Percentiles rank a stretch among this genome's conserved stretches.
Conservation (phyloP, 2,888 invertebrate genomes). For the Terebella lapidaria region DNA sequence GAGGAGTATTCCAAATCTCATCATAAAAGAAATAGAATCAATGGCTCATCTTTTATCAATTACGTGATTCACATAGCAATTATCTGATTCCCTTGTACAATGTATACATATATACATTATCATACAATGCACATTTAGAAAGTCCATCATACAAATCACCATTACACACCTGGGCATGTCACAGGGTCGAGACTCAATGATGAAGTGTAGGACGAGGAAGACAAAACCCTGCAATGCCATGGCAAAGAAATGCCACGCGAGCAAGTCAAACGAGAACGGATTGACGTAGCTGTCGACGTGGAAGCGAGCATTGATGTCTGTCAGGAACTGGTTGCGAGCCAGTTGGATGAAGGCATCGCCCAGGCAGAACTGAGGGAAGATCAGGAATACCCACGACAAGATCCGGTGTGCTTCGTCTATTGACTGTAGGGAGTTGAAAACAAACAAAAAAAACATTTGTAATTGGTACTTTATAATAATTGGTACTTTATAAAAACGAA, state of each 20-base stretch:
- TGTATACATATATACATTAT: too few species aligned
- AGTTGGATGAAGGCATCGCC: conserved; percentile 76
- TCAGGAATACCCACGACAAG: conserved; percentile 69
- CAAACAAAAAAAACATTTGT: background rate
- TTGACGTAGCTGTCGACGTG: conserved; percentile 31
- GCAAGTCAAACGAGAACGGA: conserved; percentile 60
- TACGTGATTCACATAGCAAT: too few species aligned
- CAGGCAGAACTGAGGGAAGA: conserved; percentile 81
- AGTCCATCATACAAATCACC: background rate
- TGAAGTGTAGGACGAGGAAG: conserved; percentile 59
- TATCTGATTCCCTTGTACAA: too few species aligned
- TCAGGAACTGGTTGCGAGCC: conserved; percentile 63
- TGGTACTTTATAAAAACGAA: too few species aligned
- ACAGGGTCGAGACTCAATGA: conserved; percentile 58
- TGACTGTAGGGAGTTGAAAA: conserved; percentile 22
- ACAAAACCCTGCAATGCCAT: conserved; percentile 63
- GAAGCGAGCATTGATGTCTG: conserved; percentile 39
- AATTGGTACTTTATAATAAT: background rate
- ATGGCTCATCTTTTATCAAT: too few species aligned
- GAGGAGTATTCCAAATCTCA: too few species aligned
- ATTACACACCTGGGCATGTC: conserved; percentile 1
- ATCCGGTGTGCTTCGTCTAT: conserved; percentile 62
- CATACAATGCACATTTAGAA: background rate
- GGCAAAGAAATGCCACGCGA: conserved; percentile 65
- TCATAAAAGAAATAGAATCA: too few species aligned